phyloP scores from a whole-genome alignment of 1,140 invertebrate genomes.

The Bombus waltoni region DNA sequence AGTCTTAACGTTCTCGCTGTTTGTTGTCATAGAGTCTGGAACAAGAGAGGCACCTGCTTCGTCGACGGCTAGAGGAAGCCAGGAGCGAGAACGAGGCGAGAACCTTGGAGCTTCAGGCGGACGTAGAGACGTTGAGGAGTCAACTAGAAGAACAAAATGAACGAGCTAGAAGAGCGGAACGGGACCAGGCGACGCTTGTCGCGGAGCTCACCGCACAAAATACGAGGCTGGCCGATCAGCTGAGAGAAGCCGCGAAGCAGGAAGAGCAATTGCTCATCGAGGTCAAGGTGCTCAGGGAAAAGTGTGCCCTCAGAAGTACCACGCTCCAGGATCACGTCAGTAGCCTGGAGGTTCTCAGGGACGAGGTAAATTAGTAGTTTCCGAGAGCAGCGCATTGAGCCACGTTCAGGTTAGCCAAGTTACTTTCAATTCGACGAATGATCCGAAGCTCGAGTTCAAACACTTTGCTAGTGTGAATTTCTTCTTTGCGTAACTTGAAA shows the following conservation, averaged over 20 bases:
- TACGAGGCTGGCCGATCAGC: slow-evolving; percentile 92
- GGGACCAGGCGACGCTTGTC: slow-evolving; percentile 89
- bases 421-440: background rate
- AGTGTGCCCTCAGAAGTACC: slow-evolving; percentile 91
- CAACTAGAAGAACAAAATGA: slow-evolving; percentile 89
- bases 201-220: slow-evolving; percentile 95
- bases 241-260: slow-evolving; percentile 91
- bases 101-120: slow-evolving; percentile 92
- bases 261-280: slow-evolving; percentile 92
- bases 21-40: slow-evolving; percentile 90
- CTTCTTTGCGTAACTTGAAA: too few species aligned
- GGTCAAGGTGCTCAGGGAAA: slow-evolving; percentile 91
- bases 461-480: too few species aligned
- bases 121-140: slow-evolving; percentile 89
- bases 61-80: slow-evolving; percentile 91
- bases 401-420: background rate
- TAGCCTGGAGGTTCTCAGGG: slow-evolving; percentile 93
- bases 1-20: slow-evolving; percentile 13
- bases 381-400: background rate
- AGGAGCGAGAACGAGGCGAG: slow-evolving; percentile 95
- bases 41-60: slow-evolving; percentile 94
- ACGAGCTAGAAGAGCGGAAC: slow-evolving; percentile 88
- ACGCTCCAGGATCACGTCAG: slow-evolving; percentile 91
- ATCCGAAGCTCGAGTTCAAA: too few species aligned
- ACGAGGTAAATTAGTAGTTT: slow-evolving; percentile 86